A percentile compares a stretch with the other conserved stretches of the same genome.
phyloP scores from a whole-genome alignment of 2,113 vertebrate species.

The Pterocles gutturalis region DNA sequence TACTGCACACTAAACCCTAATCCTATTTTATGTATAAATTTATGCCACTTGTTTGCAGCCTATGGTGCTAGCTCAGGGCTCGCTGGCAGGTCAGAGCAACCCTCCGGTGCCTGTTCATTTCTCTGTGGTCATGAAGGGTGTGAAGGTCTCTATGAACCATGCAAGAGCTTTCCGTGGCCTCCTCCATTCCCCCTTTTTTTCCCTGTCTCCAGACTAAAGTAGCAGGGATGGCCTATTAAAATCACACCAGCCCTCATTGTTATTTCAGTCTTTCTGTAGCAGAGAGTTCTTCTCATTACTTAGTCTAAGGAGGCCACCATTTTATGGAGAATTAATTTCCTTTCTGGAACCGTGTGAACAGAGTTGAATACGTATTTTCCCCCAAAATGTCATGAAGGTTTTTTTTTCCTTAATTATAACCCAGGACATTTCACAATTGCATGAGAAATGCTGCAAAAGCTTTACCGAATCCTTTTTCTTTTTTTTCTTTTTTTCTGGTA shows the following conservation, averaged over 20 bases:
- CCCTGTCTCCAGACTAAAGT: neutral
- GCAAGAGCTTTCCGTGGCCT: neutral
- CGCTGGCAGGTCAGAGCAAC: neutral
- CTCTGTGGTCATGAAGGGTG: neutral
- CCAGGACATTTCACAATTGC: neutral
- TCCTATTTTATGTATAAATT: accelerated
- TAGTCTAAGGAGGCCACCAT: conserved; percentile 38
- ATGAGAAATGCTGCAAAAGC: conserved; percentile 24
- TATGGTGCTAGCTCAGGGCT: accelerated
- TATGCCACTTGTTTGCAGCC: too few species aligned
- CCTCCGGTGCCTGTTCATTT: neutral
- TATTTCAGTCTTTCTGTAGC: conserved; percentile 23
- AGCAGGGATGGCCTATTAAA: neutral
- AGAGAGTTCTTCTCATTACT: conserved; percentile 43
- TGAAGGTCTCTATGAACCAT: neutral
- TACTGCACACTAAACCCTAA: neutral
- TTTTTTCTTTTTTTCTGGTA: neutral
- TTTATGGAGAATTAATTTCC: conserved; percentile 60
- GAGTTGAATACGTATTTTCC: conserved; percentile 44
- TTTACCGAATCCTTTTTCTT: neutral
- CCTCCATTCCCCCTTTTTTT: neutral
- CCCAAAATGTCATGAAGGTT: conserved; percentile 9
- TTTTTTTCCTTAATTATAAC: conserved; percentile 17
- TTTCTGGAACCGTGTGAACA: conserved; percentile 34
- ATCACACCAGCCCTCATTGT: neutral